Conservation (phyloP, 2,888 invertebrate species). For the Phyto melanocephala region DNA sequence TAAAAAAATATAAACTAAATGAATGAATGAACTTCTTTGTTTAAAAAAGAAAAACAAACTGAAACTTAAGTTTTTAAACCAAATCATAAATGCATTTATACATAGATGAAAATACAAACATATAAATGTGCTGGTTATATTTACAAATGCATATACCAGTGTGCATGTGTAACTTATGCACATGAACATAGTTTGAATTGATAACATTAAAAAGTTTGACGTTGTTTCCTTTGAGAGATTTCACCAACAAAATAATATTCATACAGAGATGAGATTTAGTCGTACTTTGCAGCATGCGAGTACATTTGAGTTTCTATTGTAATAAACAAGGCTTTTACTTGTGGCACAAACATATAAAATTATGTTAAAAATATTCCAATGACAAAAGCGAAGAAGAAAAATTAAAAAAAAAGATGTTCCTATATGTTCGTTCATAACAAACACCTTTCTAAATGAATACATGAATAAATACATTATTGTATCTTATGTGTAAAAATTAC, state of each 20-base stretch:
- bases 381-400: not conserved
- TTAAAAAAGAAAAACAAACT: constrained; percentile 30
- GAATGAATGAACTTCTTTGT: constrained; percentile 40
- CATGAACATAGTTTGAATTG: constrained; percentile 27
- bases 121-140: not conserved
- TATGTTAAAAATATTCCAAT: too few relatives aligned
- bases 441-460: constrained; percentile 9
- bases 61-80: constrained; percentile 36
- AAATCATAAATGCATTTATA: constrained; percentile 56
- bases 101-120: not conserved
- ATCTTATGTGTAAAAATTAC: not conserved
- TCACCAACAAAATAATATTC: constrained; percentile 54
- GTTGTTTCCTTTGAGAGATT: constrained; percentile 58
- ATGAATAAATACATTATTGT: constrained; percentile 12
- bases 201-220: constrained; percentile 61
- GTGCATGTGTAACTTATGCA: too few relatives aligned
- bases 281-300: not conserved
- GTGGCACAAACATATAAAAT: not conserved
- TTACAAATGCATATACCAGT: not conserved
- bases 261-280: constrained; percentile 5
- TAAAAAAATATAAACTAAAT: constrained; percentile 19
- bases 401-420: not conserved
- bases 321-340: not conserved
- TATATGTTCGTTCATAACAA: constrained; percentile 32
- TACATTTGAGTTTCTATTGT: not conserved